phyloP scores from a whole-genome alignment of 92 coral and sea anemone species.

The Zoanthus sansibaricus region DNA sequence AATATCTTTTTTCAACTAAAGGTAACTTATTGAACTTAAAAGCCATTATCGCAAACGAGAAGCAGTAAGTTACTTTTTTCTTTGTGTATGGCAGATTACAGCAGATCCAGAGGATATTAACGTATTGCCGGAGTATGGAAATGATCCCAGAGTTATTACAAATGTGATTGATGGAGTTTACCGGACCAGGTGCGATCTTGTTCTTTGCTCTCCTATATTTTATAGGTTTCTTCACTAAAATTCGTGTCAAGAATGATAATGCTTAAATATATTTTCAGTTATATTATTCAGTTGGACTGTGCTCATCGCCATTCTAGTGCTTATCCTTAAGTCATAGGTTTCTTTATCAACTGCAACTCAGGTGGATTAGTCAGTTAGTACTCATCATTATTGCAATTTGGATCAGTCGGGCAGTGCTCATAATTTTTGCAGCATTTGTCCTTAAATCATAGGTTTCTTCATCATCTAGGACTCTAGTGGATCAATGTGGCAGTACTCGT shows the following conservation, averaged over 20 bases:
- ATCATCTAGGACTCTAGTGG: not conserved
- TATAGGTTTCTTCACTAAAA: not conserved
- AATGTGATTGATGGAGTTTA: slow-evolving; percentile 97
- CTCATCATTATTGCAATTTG: too few relatives aligned
- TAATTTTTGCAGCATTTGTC: not conserved
- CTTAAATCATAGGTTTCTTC: not conserved
- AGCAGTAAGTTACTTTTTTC: not conserved
- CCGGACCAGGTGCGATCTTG: slow-evolving; percentile 83
- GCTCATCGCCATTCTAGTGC: too few relatives aligned
- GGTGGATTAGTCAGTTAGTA: too few relatives aligned
- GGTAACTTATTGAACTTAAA: not conserved
- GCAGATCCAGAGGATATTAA: slow-evolving; percentile 97
- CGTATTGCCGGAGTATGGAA: slow-evolving; percentile 90
- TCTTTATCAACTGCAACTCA: not conserved
- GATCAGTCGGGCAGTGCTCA: too few relatives aligned
- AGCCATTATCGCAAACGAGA: not conserved
- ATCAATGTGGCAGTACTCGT: too few relatives aligned
- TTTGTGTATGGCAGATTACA: slow-evolving; percentile 61
- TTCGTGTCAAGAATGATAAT: not conserved
- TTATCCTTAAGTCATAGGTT: not conserved
- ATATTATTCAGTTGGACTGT: too few relatives aligned
- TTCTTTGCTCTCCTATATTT: not conserved
- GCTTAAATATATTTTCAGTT: not conserved
- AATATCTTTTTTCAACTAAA: not conserved
- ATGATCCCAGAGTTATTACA: slow-evolving; percentile 95